Evolutionary conservation across 2,888 invertebrate species (phyloP), one percentile per base, ranked within the genome.

Genomic region (Neoaliturus tenellus): DNA sequence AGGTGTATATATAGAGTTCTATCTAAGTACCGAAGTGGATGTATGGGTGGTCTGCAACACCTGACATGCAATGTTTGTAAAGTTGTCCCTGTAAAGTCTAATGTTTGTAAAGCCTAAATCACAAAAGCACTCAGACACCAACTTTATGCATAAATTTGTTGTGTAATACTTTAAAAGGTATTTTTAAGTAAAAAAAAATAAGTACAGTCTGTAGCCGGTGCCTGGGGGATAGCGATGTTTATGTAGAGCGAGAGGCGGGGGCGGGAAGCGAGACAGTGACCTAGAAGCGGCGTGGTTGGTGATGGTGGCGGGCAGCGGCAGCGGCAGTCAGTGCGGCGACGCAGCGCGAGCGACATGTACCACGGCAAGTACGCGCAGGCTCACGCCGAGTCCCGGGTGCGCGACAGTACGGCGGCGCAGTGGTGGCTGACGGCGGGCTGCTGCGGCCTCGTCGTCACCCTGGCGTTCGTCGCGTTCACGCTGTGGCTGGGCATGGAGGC

Each of bases 361-460:
- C 55, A 73, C 39, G 73, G 55, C n/a, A 82, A 82, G 55, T 73
- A 82, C 69, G 33, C n/a, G 20, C 23, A 51, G 31, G 73, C 20
- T 48, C 62, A 39, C 35, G 44, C 51, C n/a, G n/a, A n/a, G n/a
- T n/a, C n/a, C n/a, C n/a, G 55, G 31, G 62, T 31, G 62, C 73
- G 55, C 23, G 81, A 75, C 78, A 71, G 71, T 14, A 33, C 78
- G 51, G 8, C 31, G 31, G 75, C 62, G 44, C 87, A 87, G 48
- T 89, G 89, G 86, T 89, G 89, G 89, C 84, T 88, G 51, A 83
- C 87, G 67, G 89, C 88, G 39, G 88, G 87, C 14, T 83, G 86
- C 41, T 87, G 86, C 39, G 88, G 87, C 3, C 80, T 89, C 31
- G 83, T 87, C n/a, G 86, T 88, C 17, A 87, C 88, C 17, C 86